Conservation (phyloP, 2,888 invertebrate species). For the Heteropelma amictum region DNA sequence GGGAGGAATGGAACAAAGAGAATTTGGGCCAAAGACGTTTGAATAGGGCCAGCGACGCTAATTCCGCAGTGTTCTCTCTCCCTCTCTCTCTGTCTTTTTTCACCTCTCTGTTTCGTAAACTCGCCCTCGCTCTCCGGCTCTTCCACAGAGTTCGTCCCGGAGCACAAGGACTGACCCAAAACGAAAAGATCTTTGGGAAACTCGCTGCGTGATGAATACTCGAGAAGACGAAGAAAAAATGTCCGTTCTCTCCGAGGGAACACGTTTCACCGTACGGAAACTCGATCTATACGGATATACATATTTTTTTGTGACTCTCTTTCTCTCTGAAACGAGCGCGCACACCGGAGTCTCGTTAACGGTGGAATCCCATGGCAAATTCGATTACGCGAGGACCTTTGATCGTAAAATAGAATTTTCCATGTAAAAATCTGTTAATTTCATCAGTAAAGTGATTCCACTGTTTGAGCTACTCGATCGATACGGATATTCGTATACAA, state of each 20-base stretch:
- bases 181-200: not conserved
- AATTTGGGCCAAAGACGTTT: conserved; percentile 51
- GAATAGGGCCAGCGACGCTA: conserved; percentile 47
- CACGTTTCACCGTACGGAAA: too few relatives aligned
- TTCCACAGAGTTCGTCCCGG: not conserved
- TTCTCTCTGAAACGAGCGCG: not conserved
- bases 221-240: too few relatives aligned
- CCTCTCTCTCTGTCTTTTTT: not conserved
- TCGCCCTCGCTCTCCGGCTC: not conserved
- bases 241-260: too few relatives aligned
- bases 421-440: not conserved
- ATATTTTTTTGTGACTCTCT: too few relatives aligned
- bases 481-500: too few relatives aligned
- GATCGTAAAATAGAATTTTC: conserved; percentile 27
- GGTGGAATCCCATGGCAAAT: conserved; percentile 25
- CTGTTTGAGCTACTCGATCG: too few relatives aligned
- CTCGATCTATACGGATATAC: too few relatives aligned
- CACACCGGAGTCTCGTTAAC: conserved; percentile 20
- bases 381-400: conserved; percentile 34
- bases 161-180: not conserved
- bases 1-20: conserved; percentile 48
- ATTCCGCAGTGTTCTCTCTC: conserved; percentile 33
- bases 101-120: not conserved
- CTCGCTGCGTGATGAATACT: not conserved
- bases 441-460: not conserved